phyloP scores from a whole-genome alignment of 2,113 vertebrate species.

The Eonycteris spelaea region DNA sequence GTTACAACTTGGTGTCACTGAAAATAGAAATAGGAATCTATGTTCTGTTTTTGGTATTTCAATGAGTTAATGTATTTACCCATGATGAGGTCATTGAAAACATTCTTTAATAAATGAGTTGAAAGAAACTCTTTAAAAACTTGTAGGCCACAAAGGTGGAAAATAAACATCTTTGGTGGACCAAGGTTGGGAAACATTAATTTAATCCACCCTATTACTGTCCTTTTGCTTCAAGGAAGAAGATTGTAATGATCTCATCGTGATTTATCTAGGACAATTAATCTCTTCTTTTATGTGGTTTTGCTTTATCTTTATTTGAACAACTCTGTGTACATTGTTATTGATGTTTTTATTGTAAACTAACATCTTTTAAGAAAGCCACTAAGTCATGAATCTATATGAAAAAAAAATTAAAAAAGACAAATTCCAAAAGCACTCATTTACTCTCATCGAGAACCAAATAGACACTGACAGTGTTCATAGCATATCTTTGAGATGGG shows the following conservation, averaged over 20 bases:
- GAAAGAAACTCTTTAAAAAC: constrained; percentile 37
- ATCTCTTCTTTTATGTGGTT: constrained; percentile 45
- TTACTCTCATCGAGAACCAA: neutral
- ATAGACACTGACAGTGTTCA: neutral
- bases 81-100: constrained; percentile 29
- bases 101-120: constrained; percentile 46
- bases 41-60: constrained; percentile 26
- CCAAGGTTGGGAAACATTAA: constrained; percentile 23
- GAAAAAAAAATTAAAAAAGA: constrained; percentile 28
- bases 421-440: neutral
- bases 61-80: neutral
- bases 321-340: neutral
- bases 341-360: constrained; percentile 44
- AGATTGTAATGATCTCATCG: constrained; percentile 50
- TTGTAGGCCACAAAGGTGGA: constrained; percentile 26
- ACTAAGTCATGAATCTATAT: constrained; percentile 6
- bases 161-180: constrained; percentile 38
- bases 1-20: neutral
- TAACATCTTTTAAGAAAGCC: constrained; percentile 41
- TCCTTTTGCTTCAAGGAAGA: constrained; percentile 47
- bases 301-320: constrained; percentile 49
- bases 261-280: constrained; percentile 49
- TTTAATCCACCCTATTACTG: constrained; percentile 16
- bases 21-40: neutral
- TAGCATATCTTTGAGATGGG: constrained; percentile 17